Evolutionary conservation across 2,888 invertebrate genomes (phyloP), one percentile per base, ranked within the genome.

Genomic region (Heliconius cydno): DNA sequence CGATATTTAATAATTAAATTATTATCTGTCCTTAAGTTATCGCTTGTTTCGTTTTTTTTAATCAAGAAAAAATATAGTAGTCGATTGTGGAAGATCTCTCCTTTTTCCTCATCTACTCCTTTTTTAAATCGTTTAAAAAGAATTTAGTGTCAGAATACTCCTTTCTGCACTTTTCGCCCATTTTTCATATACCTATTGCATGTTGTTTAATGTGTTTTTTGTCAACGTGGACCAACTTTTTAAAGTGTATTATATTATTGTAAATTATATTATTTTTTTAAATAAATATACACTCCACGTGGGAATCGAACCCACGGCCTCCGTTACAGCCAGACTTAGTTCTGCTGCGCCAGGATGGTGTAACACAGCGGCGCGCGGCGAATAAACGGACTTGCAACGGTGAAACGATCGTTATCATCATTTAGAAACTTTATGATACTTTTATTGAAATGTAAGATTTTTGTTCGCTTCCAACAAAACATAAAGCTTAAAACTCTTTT

Each of bases 371-470:
- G 67, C 67, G 73, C 68, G 65, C 34, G 34, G 81, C 71, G 76
- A 77, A 75, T 67, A 41, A 73, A 63, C 75, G 85, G 81, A 57
- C 7, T 70, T n/a, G 60, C 81, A 77, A 81, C 80, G 72, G 78
- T 73, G 76, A 75, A 76, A 80, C 67, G 82, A 80, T 80, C 71
- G 77, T 82, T 82, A 77, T 75, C 67, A 66, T 81, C 68, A 79
- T 70, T 76, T 78, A 73, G 78, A 78, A 73, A 73, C 57, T 78
- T 78, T 73, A 73, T 66, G 78, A 65, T 77, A 77, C 63, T 71
- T 77, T 77, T 77, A 77, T 77, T 77, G 70, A 77, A 77, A 71
- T 77, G 71, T 30, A 75, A 65, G 70, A 66, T 73, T 76, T 70
- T 70, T 67, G 66, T 78, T 78, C 66, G 66, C 25, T 66, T 73